These are phyloP conservation scores for Euproctis similis DNA, from an alignment of 2,888 invertebrate species.

Conservation along the genomic window DNA sequence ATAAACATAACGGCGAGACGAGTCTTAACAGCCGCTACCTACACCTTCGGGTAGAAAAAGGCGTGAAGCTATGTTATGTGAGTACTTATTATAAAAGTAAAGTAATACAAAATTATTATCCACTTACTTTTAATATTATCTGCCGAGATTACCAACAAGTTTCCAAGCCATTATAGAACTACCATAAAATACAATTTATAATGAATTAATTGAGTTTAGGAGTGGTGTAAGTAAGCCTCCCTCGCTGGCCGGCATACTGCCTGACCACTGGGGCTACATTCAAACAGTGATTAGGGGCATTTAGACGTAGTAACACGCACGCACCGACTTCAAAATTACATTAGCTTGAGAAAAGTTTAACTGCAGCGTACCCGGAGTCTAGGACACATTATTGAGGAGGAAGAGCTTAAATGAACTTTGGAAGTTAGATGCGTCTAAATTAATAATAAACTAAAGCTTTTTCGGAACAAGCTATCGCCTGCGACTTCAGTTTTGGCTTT, in stretches of 20 bases:
- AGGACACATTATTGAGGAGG: constrained; percentile 4
- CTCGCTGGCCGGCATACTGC: too few species aligned
- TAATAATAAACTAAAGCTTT: too few species aligned
- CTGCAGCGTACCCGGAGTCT: constrained; percentile 1
- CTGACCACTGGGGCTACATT: constrained; percentile 8
- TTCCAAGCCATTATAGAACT: background rate
- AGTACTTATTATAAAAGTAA: too few species aligned
- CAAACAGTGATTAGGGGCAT: constrained; percentile 25
- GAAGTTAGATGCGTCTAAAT: too few species aligned
- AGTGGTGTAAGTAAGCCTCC: too few species aligned
- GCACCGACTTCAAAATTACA: constrained; percentile 22
- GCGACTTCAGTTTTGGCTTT: too few species aligned
- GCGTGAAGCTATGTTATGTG: too few species aligned
- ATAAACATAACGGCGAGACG: too few species aligned
- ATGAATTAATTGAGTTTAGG: constrained; percentile 3
- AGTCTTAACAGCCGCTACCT: too few species aligned
- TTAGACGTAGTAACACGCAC: constrained; percentile 19
- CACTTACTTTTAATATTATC: constrained; percentile 1
- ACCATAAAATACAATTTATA: constrained; percentile 3
- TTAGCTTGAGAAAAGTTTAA: constrained; percentile 12
- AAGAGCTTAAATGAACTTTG: too few species aligned
- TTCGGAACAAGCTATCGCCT: too few species aligned
- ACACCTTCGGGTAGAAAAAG: too few species aligned
- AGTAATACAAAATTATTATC: background rate
- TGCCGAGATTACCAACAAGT: background rate